Percentiles rank a stretch among this genome's conserved stretches.
phyloP scores from a whole-genome alignment of 2,888 invertebrate species.

The Heliconius charithonia region DNA sequence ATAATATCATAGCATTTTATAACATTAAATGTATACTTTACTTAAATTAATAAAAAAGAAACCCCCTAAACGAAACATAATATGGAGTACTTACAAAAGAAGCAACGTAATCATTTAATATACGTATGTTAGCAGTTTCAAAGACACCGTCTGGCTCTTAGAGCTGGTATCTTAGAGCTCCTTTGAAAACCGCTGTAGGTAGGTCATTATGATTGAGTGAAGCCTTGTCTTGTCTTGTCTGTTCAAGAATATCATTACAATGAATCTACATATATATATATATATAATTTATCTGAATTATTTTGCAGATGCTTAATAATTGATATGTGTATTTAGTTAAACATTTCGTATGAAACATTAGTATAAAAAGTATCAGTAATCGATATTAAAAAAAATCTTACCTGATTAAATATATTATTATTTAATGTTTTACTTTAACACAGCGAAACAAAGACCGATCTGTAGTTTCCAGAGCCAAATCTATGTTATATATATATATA shows the following conservation, averaged over 20 bases:
- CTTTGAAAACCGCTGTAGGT: slow-evolving; percentile 20
- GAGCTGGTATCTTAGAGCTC: background rate
- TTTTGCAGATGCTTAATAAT: background rate
- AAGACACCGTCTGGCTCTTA: slow-evolving; percentile 6
- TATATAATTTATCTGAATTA: background rate
- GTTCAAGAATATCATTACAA: slow-evolving; percentile 7
- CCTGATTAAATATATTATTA: no score
- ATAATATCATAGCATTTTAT: no score
- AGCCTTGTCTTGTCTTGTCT: background rate
- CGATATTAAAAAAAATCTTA: background rate
- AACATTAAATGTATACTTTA: background rate
- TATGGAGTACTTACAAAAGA: background rate
- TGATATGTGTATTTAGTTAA: background rate
- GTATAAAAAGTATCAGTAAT: background rate
- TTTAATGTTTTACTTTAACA: no score
- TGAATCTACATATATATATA: background rate
- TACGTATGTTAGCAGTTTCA: slow-evolving; percentile 12
- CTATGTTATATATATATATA: no score
- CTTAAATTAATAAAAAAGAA: background rate
- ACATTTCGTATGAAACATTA: background rate
- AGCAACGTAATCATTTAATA: background rate
- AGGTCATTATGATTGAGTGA: slow-evolving; percentile 17
- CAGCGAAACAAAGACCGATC: no score
- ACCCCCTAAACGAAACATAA: background rate
- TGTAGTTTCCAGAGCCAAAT: no score